Percentiles rank a stretch among this genome's conserved stretches.
phyloP scores from a whole-genome alignment of 2,113 vertebrate species.

The Laterallus jamaicensis region DNA sequence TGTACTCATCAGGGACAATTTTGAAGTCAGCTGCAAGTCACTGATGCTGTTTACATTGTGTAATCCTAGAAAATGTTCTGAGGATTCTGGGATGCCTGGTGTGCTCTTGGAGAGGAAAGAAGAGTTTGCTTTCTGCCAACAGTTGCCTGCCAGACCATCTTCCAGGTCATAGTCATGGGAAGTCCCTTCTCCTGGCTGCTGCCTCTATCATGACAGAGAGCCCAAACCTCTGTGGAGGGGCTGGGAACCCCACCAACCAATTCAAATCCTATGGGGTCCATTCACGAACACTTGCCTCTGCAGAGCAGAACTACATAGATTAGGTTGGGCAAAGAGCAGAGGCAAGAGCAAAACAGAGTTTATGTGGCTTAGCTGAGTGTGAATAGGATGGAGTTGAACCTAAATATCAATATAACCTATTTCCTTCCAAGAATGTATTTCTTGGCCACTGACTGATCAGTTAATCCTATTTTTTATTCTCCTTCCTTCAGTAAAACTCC shows the following conservation, averaged over 20 bases:
- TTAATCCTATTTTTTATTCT: constrained; percentile 50
- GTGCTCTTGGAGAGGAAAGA: neutral
- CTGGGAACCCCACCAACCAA: rapidly evolving
- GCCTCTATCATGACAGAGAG: neutral
- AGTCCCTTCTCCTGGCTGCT: neutral
- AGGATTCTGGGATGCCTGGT: rapidly evolving
- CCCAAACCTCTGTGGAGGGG: neutral
- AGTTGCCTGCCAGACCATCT: neutral
- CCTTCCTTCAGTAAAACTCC: neutral
- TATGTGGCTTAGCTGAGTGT: neutral
- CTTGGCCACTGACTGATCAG: neutral
- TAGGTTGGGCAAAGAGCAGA: neutral
- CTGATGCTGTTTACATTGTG: neutral
- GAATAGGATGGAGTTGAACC: neutral
- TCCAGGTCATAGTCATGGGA: neutral
- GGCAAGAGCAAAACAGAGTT: neutral
- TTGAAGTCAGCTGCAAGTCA: neutral
- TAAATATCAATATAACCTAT: constrained; percentile 21
- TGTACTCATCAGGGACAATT: neutral
- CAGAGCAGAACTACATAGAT: neutral
- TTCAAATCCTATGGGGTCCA: neutral
- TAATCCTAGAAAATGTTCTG: neutral
- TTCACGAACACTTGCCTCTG: neutral
- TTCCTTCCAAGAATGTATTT: constrained; percentile 17
- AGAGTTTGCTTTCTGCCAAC: neutral